phyloP scores from a whole-genome alignment of 2,113 vertebrate genomes.

The Chaetorhynchus papuensis region DNA sequence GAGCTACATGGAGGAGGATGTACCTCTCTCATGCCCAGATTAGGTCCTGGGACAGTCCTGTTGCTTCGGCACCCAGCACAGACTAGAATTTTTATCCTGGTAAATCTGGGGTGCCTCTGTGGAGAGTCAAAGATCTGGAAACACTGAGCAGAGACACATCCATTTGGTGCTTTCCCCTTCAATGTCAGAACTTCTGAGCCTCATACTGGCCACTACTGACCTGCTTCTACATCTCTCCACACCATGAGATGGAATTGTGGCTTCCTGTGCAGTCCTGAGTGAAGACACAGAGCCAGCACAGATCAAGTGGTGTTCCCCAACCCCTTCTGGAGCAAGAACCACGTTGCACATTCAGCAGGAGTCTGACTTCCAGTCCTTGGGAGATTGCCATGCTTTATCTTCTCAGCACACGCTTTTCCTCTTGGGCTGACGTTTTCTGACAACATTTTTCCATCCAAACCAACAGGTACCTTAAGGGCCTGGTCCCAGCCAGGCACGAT shows the following conservation, averaged over 20 bases:
- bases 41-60: background rate
- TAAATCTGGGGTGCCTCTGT: background rate
- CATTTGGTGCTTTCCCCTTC: background rate
- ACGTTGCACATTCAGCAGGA: background rate
- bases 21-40: background rate
- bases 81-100: background rate
- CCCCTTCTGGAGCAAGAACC: background rate
- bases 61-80: background rate
- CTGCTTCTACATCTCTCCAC: background rate
- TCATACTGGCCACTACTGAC: background rate
- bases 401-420: background rate
- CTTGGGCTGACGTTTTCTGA: background rate
- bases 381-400: background rate
- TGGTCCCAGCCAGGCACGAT: background rate
- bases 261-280: background rate
- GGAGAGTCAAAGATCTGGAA: background rate
- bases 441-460: background rate
- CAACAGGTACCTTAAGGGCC: background rate
- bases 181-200: background rate
- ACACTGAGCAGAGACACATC: background rate
- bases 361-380: background rate
- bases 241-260: fast-evolving
- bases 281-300: background rate
- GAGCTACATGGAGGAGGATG: background rate
- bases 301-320: background rate